Conservation (phyloP, 2,797 vertebrate species). For the Tapirus indicus region DNA sequence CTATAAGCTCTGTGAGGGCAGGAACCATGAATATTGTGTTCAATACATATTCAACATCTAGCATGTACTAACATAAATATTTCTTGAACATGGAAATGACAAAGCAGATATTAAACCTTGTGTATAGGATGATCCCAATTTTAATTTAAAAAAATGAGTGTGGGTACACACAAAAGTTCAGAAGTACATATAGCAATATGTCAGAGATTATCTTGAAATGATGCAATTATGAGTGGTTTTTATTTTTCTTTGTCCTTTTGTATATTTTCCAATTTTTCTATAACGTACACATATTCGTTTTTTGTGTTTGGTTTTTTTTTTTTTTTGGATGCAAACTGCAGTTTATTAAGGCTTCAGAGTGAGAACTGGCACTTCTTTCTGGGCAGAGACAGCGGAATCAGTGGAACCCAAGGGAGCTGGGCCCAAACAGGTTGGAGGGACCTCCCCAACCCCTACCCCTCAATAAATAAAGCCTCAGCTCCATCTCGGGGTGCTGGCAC, state of each 20-base stretch:
- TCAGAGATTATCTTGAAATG: not conserved
- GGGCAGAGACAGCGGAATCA: slow-evolving; percentile 73
- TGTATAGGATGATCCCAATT: not conserved
- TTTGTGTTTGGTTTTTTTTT: too few relatives aligned
- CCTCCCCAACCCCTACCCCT: slow-evolving; percentile 56
- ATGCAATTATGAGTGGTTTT: not conserved
- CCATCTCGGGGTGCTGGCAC: slow-evolving; percentile 66
- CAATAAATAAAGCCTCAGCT: slow-evolving; percentile 84
- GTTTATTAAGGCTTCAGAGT: slow-evolving; percentile 85
- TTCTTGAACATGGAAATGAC: not conserved
- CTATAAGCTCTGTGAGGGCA: not conserved
- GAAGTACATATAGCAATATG: not conserved
- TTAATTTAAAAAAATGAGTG: not conserved
- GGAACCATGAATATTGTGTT: not conserved
- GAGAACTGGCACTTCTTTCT: slow-evolving; percentile 85
- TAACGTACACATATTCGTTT: not conserved
- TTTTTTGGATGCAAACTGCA: slow-evolving; percentile 80
- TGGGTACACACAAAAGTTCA: not conserved
- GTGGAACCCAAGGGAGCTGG: slow-evolving; percentile 73
- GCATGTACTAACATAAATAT: not conserved
- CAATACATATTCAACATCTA: not conserved
- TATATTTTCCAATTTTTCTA: not conserved
- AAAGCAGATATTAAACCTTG: not conserved
- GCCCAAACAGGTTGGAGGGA: slow-evolving; percentile 64
- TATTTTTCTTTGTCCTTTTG: not conserved